These are phyloP conservation scores for Amia ocellicauda DNA, from an alignment of 2,113 vertebrate species.

Conservation along the genomic window DNA sequence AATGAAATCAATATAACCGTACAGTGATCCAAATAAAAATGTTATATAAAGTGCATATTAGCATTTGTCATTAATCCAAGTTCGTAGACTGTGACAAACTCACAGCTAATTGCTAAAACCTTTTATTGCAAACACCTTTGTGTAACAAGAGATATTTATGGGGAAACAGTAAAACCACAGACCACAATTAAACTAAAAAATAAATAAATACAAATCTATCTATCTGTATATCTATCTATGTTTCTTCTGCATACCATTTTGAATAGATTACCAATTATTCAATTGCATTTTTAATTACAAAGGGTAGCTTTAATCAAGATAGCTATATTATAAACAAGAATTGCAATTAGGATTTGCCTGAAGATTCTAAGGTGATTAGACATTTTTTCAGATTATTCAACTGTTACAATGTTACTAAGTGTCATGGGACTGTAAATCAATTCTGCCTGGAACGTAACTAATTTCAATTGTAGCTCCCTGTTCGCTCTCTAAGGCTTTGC, in stretches of 20 bases:
- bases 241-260: constrained; percentile 3
- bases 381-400: constrained; percentile 19
- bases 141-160: too few species aligned
- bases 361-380: constrained; percentile 22
- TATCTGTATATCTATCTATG: too few species aligned
- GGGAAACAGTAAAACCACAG: too few species aligned
- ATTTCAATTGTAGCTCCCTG: constrained; percentile 12
- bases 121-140: too few species aligned
- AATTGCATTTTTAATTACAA: constrained; percentile 28
- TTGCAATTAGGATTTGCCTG: constrained; percentile 24
- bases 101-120: background rate
- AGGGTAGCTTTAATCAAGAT: constrained; percentile 32
- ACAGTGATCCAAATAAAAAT: background rate
- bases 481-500: constrained; percentile 4
- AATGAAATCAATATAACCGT: constrained; percentile 1
- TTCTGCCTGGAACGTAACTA: constrained; percentile 13
- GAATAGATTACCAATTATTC: constrained; percentile 14
- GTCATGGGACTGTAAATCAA: constrained; percentile 4
- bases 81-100: too few species aligned
- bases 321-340: constrained; percentile 23
- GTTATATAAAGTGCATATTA: background rate
- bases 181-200: too few species aligned
- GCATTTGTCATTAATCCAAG: background rate
- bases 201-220: too few species aligned
- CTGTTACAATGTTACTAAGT: constrained; percentile 10